phyloP scores from a whole-genome alignment of 2,797 vertebrate genomes.

The Enteromius paludinosus region DNA sequence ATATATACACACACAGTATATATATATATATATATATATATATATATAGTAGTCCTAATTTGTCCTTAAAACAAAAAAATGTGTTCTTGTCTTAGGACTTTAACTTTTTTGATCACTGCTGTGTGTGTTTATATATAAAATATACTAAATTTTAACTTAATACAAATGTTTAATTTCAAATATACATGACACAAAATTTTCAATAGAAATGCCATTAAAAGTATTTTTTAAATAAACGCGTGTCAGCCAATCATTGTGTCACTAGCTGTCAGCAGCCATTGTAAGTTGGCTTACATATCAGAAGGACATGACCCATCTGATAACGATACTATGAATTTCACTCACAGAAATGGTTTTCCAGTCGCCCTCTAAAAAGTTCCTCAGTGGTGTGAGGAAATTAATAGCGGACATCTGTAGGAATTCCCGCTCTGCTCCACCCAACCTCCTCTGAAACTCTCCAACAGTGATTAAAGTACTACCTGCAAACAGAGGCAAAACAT shows the following conservation, averaged over 20 bases:
- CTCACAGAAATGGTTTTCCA: constrained; percentile 96
- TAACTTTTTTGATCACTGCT: too few species aligned
- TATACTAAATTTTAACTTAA: too few species aligned
- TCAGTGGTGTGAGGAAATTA: constrained; percentile 90
- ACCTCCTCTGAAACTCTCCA: constrained; percentile 87
- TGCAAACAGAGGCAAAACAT: constrained; percentile 57
- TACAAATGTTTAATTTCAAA: too few species aligned
- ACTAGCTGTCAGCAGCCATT: background rate
- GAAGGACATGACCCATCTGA: background rate
- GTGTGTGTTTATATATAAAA: too few species aligned
- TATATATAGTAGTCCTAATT: too few species aligned
- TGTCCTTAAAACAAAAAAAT: too few species aligned
- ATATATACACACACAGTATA: too few species aligned
- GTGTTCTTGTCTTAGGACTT: too few species aligned
- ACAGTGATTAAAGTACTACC: constrained; percentile 91
- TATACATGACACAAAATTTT: too few species aligned
- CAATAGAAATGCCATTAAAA: too few species aligned
- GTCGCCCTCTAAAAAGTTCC: constrained; percentile 97
- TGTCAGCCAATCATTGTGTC: background rate
- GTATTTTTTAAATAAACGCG: too few species aligned
- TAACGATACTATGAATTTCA: background rate
- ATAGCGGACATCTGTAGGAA: constrained; percentile 88
- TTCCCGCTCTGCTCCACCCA: constrained; percentile 89
- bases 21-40: too few species aligned
- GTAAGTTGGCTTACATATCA: background rate